Base-by-base conservation (phyloP, 2,797 vertebrate species). In the Acipenser ruthenus region DNA sequence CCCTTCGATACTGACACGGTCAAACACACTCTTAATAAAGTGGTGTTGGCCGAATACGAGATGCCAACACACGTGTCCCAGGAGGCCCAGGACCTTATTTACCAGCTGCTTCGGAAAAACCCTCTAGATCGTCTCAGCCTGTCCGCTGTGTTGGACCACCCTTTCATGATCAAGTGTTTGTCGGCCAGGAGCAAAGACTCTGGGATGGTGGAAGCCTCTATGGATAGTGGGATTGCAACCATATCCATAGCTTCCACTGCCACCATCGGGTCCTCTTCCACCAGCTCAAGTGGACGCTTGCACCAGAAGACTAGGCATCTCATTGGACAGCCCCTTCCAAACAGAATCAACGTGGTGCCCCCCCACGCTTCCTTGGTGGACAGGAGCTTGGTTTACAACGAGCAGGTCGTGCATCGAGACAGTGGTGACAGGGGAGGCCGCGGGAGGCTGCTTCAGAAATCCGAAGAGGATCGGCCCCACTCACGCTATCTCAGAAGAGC, bases 1-100 rank as follows among this genome's bases (percentile, higher is more conserved):
- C 97, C 97, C 1, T 99, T 99, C 66, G 96, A 99, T 83, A 99
- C 95, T 0, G 93, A 95, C 84, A 97, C 95, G 0, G 94, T 99
- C 53, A 96, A 91, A 74, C 93, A 90, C 77, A 99, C 96, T 0
- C 83, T 99, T 60, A 97, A 87, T 63, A 96, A 94, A 76, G 95
- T 99, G 55, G 95, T 99, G 9, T 65, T 97, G 66, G 97, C 94
- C 65, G 93, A 99, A 11, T 99, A 97, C 71, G 86, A 94, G 65
- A 93, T 95, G 89, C 97, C 97, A 6, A 10, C 70, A 18, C 92
- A 94, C 64, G 68, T 93, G 73, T 97, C 96, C 0, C 69, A 73
- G 1, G 93, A 97, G 65, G 94, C 97, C 0, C 91, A 91, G 82
- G 93, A 98, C 74, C 87, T 99, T 59, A 96, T 99, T 74, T 82